Evolutionary conservation across 2,113 vertebrate species (phyloP), one percentile per base, ranked within the genome.

Genomic region (Hippocampus abdominalis): DNA sequence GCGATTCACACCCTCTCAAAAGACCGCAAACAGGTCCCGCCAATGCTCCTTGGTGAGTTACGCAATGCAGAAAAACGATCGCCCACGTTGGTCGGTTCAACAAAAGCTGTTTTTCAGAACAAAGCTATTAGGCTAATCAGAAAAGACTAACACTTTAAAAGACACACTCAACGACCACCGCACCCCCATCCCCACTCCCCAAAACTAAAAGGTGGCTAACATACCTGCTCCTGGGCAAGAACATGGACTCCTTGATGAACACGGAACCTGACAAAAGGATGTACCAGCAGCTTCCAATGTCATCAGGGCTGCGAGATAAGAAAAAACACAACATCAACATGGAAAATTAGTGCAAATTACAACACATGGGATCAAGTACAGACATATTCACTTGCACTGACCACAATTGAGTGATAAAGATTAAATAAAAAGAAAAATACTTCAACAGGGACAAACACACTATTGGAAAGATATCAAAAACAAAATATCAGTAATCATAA

Each of bases 211-310:
- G n/a, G 51, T 54, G 68, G 29, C 15, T 4, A 54, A 62, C 93
- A 27, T 95, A 99, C 97, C 97, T 99, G 96, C 97, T 98, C 81
- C 97, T 94, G 69, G 97, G 97, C 80, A 99, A 93, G 89, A 99
- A 99, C 97, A 99, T 99, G 79, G 97, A 99, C 75, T 98, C 97
- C 88, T 99, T 98, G 88, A 99, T 98, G 93, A 99, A 99, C 87
- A 99, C 97, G 0, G 97, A 99, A 57, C 97, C 97, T 59, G 97
- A 99, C 63, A 99, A 92, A 61, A 99, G 94, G 80, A 99, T 98
- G 87, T 97, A 99, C 97, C 97, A 99, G 91, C 97, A 99, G 87
- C 94, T 95, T 64, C 97, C 96, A 68, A 98, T 92, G 87, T 99
- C 96, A 74, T 99, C 97, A 13, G 96, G 97, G 67, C 92, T 93